A percentile compares a stretch with the other conserved stretches of the same genome.
These are phyloP conservation scores for Toxotes jaculatrix DNA, from an alignment of 2,113 vertebrate genomes.

Conservation along the genomic window DNA sequence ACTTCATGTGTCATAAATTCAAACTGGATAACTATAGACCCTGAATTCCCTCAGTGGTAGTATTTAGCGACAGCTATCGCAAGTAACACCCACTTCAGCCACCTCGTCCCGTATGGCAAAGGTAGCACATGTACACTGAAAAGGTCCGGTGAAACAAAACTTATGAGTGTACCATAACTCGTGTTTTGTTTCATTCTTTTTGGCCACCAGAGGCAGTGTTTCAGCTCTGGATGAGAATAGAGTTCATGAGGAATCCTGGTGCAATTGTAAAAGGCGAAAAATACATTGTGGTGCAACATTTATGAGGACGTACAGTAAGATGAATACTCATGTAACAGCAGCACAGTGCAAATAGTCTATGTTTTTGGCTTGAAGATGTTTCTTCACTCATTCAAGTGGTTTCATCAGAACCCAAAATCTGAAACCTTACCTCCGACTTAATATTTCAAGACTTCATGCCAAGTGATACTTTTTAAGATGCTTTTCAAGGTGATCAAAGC, in stretches of 20 bases:
- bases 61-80: background rate
- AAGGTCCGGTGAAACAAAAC: background rate
- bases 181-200: background rate
- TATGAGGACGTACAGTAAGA: background rate
- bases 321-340: background rate
- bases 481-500: background rate
- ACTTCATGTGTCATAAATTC: background rate
- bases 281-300: background rate
- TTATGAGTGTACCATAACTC: background rate
- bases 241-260: background rate
- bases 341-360: background rate
- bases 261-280: background rate
- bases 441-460: background rate
- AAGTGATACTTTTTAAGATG: background rate
- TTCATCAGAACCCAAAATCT: background rate
- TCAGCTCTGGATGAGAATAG: background rate
- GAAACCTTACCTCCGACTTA: background rate
- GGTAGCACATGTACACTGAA: background rate
- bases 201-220: background rate
- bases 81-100: background rate
- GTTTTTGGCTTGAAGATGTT: background rate
- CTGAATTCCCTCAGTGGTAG: background rate
- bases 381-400: background rate
- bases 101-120: too few species aligned
- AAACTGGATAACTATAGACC: background rate